phyloP scores from a whole-genome alignment of 2,888 invertebrate species.

The Lasioglossum morio region DNA sequence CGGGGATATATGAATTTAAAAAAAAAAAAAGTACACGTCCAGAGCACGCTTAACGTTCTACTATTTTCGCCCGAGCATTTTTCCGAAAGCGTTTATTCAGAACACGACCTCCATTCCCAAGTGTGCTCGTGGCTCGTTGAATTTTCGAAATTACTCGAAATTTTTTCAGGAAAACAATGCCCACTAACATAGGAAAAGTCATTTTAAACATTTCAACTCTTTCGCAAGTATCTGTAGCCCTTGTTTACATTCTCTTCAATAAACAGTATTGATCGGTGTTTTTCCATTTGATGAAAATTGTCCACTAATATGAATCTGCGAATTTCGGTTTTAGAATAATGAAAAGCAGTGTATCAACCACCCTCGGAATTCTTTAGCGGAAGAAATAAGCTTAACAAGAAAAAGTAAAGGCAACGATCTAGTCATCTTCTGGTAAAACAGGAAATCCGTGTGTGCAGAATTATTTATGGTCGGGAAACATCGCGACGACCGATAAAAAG shows the following conservation, averaged over 20 bases:
- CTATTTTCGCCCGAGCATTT: neutral
- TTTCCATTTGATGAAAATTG: neutral
- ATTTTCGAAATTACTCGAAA: slow-evolving; percentile 16
- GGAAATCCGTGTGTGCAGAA: neutral
- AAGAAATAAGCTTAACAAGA: neutral
- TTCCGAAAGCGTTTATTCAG: slow-evolving; percentile 5
- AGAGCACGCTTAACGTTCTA: slow-evolving; percentile 3
- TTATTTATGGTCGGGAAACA: neutral
- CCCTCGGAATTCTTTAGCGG: neutral
- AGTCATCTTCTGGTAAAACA: neutral
- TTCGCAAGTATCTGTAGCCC: neutral
- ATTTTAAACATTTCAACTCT: neutral
- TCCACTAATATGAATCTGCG: too few relatives aligned
- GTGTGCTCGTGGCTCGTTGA: neutral
- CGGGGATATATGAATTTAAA: slow-evolving; percentile 1
- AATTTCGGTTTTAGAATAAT: neutral
- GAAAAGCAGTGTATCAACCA: neutral
- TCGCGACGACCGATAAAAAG: neutral
- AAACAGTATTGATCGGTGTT: neutral
- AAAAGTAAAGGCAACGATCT: neutral
- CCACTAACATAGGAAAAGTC: neutral
- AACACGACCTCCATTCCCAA: slow-evolving; percentile 4
- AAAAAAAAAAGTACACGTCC: neutral
- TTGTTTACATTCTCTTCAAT: neutral
- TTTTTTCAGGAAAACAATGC: neutral